Conservation (phyloP, 1,140 invertebrate genomes). For the Drosophila virilis region DNA sequence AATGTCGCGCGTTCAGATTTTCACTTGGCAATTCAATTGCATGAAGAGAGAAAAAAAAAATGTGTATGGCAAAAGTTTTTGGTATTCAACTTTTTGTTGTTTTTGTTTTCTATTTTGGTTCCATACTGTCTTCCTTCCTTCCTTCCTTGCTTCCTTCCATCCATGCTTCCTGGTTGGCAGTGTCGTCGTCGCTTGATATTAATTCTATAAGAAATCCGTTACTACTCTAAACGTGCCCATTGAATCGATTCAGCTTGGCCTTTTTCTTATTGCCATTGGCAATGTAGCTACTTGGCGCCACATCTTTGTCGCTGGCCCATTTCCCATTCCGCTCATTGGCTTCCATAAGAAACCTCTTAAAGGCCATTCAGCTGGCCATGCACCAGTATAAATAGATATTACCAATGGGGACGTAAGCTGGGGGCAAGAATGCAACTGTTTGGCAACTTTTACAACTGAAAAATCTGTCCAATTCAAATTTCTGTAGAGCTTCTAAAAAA, state of each 20-base stretch:
- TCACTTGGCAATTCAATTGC: constrained; percentile 74
- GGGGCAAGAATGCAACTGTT: constrained; percentile 30
- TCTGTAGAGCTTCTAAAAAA: too few species aligned
- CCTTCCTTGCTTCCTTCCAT: constrained; percentile 16
- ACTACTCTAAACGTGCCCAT: constrained; percentile 72
- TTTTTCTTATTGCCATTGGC: constrained; percentile 16
- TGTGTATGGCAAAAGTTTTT: constrained; percentile 1
- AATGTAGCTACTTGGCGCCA: constrained; percentile 66
- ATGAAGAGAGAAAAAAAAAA: constrained; percentile 50
- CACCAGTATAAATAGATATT: constrained; percentile 10
- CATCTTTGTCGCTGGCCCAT: constrained; percentile 46
- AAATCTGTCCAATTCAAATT: neutral
- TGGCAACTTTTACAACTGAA: neutral
- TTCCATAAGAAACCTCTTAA: constrained; percentile 24
- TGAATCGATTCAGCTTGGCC: constrained; percentile 54
- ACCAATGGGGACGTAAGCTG: neutral
- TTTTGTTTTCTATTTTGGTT: constrained; percentile 24
- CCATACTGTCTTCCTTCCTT: constrained; percentile 5
- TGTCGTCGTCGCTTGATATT: constrained; percentile 67
- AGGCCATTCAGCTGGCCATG: constrained; percentile 19
- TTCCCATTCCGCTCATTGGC: constrained; percentile 23
- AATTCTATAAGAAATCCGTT: constrained; percentile 78
- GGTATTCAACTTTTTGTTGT: neutral
- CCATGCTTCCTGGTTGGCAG: constrained; percentile 2
- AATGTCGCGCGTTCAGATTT: constrained; percentile 34